phyloP scores from a whole-genome alignment of 2,888 invertebrate species.

The Rhagonycha fulva region DNA sequence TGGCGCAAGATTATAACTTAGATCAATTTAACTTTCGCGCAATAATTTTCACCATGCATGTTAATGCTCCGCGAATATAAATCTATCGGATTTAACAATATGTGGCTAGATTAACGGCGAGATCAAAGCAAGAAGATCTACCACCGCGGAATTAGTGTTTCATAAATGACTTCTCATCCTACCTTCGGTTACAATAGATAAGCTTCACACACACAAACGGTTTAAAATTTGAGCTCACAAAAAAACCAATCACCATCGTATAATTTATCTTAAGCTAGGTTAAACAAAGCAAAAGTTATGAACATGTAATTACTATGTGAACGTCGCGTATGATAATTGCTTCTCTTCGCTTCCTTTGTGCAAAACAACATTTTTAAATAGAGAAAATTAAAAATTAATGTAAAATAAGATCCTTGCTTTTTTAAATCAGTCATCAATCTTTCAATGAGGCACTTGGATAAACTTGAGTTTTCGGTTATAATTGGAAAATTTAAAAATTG shows the following conservation, averaged over 20 bases:
- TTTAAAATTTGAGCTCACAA: background rate
- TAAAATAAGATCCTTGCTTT: background rate
- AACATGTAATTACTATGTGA: background rate
- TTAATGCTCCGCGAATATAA: slow-evolving; percentile 36
- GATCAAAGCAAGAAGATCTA: slow-evolving; percentile 29
- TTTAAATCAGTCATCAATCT: background rate
- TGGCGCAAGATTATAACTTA: background rate
- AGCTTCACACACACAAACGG: background rate
- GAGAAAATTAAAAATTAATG: background rate
- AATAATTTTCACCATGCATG: slow-evolving; percentile 29
- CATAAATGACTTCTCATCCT: background rate
- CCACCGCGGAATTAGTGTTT: slow-evolving; percentile 8
- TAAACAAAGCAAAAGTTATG: background rate
- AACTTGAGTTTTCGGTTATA: background rate
- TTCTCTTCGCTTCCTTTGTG: background rate
- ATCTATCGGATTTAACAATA: slow-evolving; percentile 29
- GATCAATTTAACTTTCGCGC: background rate
- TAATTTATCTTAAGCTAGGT: background rate
- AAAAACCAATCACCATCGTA: background rate
- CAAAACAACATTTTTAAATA: background rate
- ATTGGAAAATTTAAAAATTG: background rate
- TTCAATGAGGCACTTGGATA: background rate
- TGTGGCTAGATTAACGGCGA: slow-evolving; percentile 38
- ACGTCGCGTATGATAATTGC: background rate
- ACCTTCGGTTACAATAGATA: background rate